Evolutionary conservation across 2,888 invertebrate species (phyloP), one percentile per base, ranked within the genome.

Genomic region (Metallyticus violacea): DNA sequence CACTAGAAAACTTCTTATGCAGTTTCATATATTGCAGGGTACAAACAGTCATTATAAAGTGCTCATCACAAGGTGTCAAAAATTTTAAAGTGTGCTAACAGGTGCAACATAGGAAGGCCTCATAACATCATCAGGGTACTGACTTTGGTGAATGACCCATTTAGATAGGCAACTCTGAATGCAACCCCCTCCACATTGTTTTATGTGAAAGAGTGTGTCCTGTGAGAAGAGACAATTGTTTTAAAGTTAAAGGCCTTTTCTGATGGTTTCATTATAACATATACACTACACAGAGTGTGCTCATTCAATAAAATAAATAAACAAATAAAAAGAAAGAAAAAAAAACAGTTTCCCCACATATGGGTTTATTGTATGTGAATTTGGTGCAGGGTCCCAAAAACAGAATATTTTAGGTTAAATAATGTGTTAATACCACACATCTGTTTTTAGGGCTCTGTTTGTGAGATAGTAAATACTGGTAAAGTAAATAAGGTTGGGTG

Each of bases 11-110:
- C 40, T 81, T 40, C 76, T 82, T 82, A 81, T 81, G 62, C 76
- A 40, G 76, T 82, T 82, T 82, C 76, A 26, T 62, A 82, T 26
- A 82, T 82, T 82, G 5, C 83, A 83, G 83, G 83, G 83, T 83
- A 83, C 83, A 82, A 29, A 82, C 40, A 29, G 15, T 81, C 81
- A 81, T 81, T 30, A 29, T n/a, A 82, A 82, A 30, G 29, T 40
- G 82, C 82, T 82, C 82, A 82, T 62, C 40, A 62, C 15, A 62
- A 22, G 40, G 22, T 62, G n/a, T n/a, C n/a, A n/a, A 15, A 15
- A 15, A 62, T 62, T 62, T 62, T 62, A 62, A 62, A 62, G 40
- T 62, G 40, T 62, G 15, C 40, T 62, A 62, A 62, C 9, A 62
- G 40, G 40, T 62, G 40, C 40, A 62, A 15, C 40, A 62, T 40